Base-by-base conservation (phyloP, 2,888 invertebrate species). In the Nezara viridula region DNA sequence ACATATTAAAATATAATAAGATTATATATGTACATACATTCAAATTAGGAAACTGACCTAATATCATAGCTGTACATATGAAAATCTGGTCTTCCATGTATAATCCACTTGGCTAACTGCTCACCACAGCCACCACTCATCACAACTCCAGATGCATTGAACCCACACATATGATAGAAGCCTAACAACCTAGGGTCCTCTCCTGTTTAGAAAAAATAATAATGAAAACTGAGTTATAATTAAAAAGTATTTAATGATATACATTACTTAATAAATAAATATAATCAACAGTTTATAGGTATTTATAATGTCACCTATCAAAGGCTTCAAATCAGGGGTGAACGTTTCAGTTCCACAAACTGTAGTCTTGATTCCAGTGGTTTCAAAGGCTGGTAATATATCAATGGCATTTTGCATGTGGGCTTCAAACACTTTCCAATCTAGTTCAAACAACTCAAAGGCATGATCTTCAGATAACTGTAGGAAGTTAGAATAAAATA, bases 71-170 rank as follows among this genome's bases (percentile, higher is more conserved):
- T 94, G 92, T 96, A 97, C 97, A 98, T 97, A 91, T 97, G 96
- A 92, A 96, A 94, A 89, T 96, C 95, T 0, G 98, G 98, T 90
- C 97, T 95, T 37, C 98, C 98, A 91, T 95, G 94, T 2, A 96
- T 93, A 89, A 98, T 95, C 98, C 98, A 98, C 89, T 95, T 94
- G 0, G 98, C 97, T 92, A 97, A 94, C 93, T 98, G 96, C 92
- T 97, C 95, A 0, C 96, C 97, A 91, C 96, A 96, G 0, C 98
- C 98, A 16, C 97, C 97, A 21, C 97, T 97, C 91, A 97, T 95
- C 96, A 97, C 97, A 96, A 98, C 97, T 0, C 98, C 98, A 0
- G 97, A 95, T 1, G 98, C 98, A 92, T 98, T 98, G 93, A 97
- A 98, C 0, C 97, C 98, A 92, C 96, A 97, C 90, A 96, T 96